Conservation (phyloP, 2,113 vertebrate species). For the Nerophis ophidion region DNA sequence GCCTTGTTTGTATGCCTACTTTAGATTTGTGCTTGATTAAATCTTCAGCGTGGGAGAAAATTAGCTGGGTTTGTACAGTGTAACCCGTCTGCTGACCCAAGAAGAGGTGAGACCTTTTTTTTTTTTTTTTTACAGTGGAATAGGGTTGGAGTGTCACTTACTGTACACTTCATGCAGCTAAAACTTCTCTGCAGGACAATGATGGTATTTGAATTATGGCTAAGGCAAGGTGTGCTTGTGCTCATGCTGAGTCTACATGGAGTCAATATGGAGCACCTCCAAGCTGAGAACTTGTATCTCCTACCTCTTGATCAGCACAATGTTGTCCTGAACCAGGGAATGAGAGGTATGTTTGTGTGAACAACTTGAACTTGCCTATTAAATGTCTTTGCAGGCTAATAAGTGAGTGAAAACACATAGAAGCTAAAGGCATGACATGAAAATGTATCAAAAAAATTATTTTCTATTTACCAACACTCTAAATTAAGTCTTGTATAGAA, state of each 20-base stretch:
- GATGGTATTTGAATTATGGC: conserved; percentile 31
- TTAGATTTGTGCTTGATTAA: conserved; percentile 1
- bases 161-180: neutral
- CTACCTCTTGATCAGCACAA: conserved; percentile 62
- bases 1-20: conserved; percentile 14
- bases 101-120: conserved; percentile 25
- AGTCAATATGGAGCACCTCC: conserved; percentile 45
- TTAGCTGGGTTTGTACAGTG: conserved; percentile 2
- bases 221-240: conserved; percentile 23
- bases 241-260: conserved; percentile 47
- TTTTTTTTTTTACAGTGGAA: neutral
- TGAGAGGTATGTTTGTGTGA: conserved; percentile 65
- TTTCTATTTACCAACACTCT: too few species aligned
- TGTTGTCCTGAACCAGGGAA: conserved; percentile 65
- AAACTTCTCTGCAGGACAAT: conserved; percentile 1
- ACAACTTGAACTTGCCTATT: conserved; percentile 12
- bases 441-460: too few species aligned
- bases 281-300: conserved; percentile 70
- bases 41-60: neutral
- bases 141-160: neutral
- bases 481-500: too few species aligned
- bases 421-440: too few species aligned
- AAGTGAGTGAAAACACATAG: too few species aligned
- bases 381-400: too few species aligned
- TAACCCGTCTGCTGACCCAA: neutral